Conservation (phyloP, 2,113 vertebrate species). For the Sinocyclocheilus rhinocerous region DNA sequence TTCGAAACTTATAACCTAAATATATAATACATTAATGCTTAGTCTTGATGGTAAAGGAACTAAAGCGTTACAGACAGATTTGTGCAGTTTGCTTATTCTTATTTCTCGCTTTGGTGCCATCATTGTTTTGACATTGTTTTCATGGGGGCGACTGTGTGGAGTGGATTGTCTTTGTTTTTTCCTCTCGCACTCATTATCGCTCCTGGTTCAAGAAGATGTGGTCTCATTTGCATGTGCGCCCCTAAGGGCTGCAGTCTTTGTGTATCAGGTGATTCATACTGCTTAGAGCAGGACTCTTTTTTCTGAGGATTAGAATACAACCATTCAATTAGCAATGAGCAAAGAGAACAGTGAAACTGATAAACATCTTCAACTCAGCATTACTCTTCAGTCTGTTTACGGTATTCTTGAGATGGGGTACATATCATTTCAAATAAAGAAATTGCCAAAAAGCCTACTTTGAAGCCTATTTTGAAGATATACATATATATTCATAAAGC, state of each 20-base stretch:
- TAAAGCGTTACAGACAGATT: not conserved
- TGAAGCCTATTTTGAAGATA: too few relatives aligned
- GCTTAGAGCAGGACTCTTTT: constrained; percentile 62
- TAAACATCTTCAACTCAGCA: not conserved
- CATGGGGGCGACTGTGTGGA: constrained; percentile 28
- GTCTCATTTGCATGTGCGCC: constrained; percentile 71
- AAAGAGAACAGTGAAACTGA: not conserved
- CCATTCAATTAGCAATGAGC: constrained; percentile 64
- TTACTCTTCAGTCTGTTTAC: not conserved
- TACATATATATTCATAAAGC: too few relatives aligned
- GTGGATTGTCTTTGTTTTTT: constrained; percentile 57
- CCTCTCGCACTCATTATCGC: constrained; percentile 65
- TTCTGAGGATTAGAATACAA: constrained; percentile 70
- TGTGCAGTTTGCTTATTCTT: not conserved
- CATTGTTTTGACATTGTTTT: constrained; percentile 31
- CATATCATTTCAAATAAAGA: too few relatives aligned
- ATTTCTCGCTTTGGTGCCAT: not conserved
- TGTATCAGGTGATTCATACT: constrained; percentile 70
- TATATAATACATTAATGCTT: not conserved
- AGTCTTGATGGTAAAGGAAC: not conserved
- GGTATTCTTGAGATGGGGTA: not conserved
- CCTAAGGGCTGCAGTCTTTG: constrained; percentile 54
- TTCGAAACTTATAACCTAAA: not conserved
- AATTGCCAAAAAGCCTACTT: too few relatives aligned
- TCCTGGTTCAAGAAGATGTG: constrained; percentile 69